Evolutionary conservation across 2,113 vertebrate genomes (phyloP), one percentile per base, ranked within the genome.

Genomic region (Centropristis striata): DNA sequence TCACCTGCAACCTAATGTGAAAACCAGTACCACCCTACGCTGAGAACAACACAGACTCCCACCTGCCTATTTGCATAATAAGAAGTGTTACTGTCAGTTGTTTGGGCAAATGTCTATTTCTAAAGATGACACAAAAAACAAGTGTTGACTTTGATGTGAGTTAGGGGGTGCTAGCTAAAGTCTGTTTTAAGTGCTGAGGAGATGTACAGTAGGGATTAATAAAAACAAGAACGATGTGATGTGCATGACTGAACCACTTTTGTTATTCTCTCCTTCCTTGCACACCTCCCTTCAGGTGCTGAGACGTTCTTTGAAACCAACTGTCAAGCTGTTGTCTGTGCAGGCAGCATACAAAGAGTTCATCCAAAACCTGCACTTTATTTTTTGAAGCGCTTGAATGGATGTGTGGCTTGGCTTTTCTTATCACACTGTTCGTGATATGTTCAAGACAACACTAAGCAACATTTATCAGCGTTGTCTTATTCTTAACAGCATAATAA

Each of bases 301-400:
- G 77, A 86, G 92, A 89, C 54, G 63, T 90, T 94, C 92, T 95
- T 94, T 94, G 91, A 94, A 94, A 93, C 88, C 82, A 88, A 91
- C 93, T 94, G 94, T 95, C 94, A 95, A 92, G 92, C 86, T 90
- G 87, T 90, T 93, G 89, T 92, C 89, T 92, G 92, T 87, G 88
- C 90, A 92, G 78, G 80, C 83, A 83, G 92, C 89, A 90, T 89
- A 92, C 91, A 93, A 90, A 93, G 91, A 92, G 87, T 90, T 92
- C 87, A 88, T 71, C 70, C 82, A 72, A 84, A 89, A 83, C 61
- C 68, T 69, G 83, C 77, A 84, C 58, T 83, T 86, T 68, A 57
- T 63, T 84, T 86, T 85, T 42, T 74, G 71, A 86, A 58, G 55
- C 58, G 21, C 71, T 86, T 67, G 53, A 82, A 71, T 74, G 58